These are phyloP conservation scores for Phyllostomus discolor DNA, from an alignment of 2,113 vertebrate species.

Conservation along the genomic window DNA sequence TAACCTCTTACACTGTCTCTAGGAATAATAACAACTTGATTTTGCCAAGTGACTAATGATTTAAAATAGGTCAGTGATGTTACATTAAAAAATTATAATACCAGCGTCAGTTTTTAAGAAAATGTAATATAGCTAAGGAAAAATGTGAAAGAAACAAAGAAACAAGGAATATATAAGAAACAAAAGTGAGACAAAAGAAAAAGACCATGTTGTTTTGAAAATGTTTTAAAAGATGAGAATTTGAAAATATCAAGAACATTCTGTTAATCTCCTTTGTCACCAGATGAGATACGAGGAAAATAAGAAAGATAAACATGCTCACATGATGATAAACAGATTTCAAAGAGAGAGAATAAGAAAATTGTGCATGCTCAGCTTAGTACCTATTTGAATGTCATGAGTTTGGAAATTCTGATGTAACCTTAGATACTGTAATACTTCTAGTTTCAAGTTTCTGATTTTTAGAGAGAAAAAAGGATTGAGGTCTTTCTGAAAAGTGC, in stretches of 20 bases:
- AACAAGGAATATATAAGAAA: background rate
- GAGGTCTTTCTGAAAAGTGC: background rate
- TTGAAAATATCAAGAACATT: conserved; percentile 12
- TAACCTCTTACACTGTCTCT: background rate
- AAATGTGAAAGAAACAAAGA: conserved; percentile 4
- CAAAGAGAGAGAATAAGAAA: background rate
- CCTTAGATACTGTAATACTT: background rate
- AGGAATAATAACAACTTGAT: background rate
- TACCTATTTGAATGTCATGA: background rate
- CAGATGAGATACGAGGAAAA: background rate
- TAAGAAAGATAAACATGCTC: background rate
- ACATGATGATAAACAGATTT: background rate
- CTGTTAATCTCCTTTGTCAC: background rate
- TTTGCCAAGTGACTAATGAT: background rate
- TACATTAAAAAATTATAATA: background rate
- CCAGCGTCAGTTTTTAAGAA: background rate
- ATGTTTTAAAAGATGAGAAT: background rate
- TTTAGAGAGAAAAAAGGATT: background rate
- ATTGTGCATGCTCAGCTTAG: background rate
- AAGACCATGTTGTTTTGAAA: background rate
- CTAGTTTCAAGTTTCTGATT: background rate
- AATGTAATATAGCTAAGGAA: background rate
- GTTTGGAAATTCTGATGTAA: background rate
- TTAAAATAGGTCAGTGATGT: background rate
- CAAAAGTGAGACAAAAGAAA: background rate